Percentiles rank a stretch among this genome's conserved stretches.
phyloP scores from a whole-genome alignment of 2,113 vertebrate genomes.

The Dasyornis broadbenti region DNA sequence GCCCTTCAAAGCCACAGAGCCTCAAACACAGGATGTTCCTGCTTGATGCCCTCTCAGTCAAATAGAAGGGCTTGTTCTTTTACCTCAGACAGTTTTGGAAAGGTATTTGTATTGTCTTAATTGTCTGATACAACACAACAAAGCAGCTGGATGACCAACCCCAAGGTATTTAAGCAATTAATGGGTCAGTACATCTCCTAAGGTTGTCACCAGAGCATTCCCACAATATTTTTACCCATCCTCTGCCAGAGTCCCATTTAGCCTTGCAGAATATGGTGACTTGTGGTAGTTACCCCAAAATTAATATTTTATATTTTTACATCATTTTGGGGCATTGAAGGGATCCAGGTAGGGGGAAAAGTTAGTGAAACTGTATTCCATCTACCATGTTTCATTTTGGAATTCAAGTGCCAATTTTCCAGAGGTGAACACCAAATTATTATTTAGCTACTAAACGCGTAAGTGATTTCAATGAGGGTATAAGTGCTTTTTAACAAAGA shows the following conservation, averaged over 20 bases:
- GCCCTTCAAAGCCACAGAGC: background rate
- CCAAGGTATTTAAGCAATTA: background rate
- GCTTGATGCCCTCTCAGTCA: background rate
- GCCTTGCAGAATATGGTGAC: background rate
- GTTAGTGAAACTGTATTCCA: background rate
- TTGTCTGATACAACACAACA: background rate
- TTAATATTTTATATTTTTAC: background rate
- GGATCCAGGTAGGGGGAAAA: background rate
- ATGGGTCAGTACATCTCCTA: background rate
- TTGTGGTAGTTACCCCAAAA: background rate
- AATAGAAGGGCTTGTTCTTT: background rate
- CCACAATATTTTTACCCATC: background rate
- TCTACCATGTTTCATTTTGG: background rate
- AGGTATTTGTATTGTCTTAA: background rate
- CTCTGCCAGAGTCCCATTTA: background rate
- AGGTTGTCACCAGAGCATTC: background rate
- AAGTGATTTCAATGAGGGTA: background rate
- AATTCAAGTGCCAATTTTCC: background rate
- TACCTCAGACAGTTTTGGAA: background rate
- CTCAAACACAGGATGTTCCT: background rate
- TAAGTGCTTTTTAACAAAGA: background rate
- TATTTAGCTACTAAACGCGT: background rate
- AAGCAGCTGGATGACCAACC: background rate
- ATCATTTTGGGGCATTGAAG: background rate
- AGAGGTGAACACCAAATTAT: background rate